These are phyloP conservation scores for Volucella inanis DNA, from an alignment of 2,888 invertebrate species.

Conservation along the genomic window DNA sequence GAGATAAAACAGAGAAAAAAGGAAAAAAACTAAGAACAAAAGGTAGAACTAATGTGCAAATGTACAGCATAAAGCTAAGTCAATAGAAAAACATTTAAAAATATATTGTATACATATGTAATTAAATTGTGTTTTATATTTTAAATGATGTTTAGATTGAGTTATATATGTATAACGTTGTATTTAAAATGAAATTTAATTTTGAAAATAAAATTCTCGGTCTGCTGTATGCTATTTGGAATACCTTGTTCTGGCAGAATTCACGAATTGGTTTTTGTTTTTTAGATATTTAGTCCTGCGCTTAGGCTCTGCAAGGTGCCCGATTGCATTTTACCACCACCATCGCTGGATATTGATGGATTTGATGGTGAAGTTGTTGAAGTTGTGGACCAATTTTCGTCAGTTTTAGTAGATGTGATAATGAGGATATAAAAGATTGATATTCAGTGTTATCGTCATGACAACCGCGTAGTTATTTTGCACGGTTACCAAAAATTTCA, in stretches of 20 bases:
- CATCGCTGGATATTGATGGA: no score
- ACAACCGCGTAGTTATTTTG: constrained; percentile 85
- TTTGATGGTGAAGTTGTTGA: no score
- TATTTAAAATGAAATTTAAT: constrained; percentile 7
- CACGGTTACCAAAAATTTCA: constrained; percentile 88
- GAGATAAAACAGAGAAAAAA: no score
- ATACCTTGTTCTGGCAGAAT: constrained; percentile 85
- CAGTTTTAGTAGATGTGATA: constrained; percentile 77
- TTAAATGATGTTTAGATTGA: constrained; percentile 10
- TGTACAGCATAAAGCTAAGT: constrained; percentile 51
- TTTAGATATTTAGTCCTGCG: constrained; percentile 94
- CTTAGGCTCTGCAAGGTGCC: no score
- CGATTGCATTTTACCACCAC: no score
- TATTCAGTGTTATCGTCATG: constrained; percentile 80
- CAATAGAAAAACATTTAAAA: constrained; percentile 38
- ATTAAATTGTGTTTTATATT: constrained; percentile 31
- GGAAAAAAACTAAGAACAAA: not conserved
- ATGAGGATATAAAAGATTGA: constrained; percentile 71
- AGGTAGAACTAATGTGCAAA: constrained; percentile 37
- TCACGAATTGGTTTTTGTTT: constrained; percentile 91
- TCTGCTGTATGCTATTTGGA: constrained; percentile 84
- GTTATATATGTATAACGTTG: constrained; percentile 12
- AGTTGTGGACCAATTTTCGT: constrained; percentile 80
- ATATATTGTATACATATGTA: constrained; percentile 8
- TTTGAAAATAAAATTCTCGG: constrained; percentile 23